phyloP scores from a whole-genome alignment of 2,888 invertebrate genomes.

The Stenoptilia bipunctidactyla region DNA sequence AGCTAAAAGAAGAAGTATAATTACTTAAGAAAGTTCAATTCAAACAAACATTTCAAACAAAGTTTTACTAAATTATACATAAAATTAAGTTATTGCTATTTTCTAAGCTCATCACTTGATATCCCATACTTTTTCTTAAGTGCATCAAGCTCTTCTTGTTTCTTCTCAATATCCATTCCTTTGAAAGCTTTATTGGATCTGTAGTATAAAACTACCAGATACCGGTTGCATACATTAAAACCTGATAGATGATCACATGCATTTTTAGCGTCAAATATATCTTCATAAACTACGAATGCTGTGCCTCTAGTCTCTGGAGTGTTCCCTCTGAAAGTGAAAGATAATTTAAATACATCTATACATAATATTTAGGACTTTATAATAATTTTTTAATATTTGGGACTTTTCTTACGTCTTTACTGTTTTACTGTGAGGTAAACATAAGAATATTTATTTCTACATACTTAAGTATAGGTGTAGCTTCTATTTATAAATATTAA shows the following conservation, averaged over 20 bases:
- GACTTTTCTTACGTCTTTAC: too few species aligned
- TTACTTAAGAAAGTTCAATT: too few species aligned
- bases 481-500: too few species aligned
- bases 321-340: conserved; percentile 87
- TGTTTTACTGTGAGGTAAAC: too few species aligned
- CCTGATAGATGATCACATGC: conserved; percentile 99
- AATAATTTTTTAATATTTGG: too few species aligned
- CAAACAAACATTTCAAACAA: too few species aligned
- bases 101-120: conserved; percentile 64
- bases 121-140: conserved; percentile 96
- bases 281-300: conserved; percentile 99
- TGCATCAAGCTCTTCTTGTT: conserved; percentile 94
- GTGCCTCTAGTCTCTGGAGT: conserved; percentile 98
- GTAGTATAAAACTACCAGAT: conserved; percentile 98
- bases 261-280: conserved; percentile 99
- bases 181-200: conserved; percentile 97
- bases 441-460: too few species aligned
- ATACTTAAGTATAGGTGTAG: too few species aligned
- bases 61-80: background rate
- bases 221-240: conserved; percentile 98
- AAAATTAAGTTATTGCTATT: conserved; percentile 42
- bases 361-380: too few species aligned
- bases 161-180: conserved; percentile 94
- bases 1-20: too few species aligned
- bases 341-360: too few species aligned